Evolutionary conservation across 2,113 vertebrate species (phyloP), one percentile per base, ranked within the genome.

Genomic region (Dipodomys ordii): DNA sequence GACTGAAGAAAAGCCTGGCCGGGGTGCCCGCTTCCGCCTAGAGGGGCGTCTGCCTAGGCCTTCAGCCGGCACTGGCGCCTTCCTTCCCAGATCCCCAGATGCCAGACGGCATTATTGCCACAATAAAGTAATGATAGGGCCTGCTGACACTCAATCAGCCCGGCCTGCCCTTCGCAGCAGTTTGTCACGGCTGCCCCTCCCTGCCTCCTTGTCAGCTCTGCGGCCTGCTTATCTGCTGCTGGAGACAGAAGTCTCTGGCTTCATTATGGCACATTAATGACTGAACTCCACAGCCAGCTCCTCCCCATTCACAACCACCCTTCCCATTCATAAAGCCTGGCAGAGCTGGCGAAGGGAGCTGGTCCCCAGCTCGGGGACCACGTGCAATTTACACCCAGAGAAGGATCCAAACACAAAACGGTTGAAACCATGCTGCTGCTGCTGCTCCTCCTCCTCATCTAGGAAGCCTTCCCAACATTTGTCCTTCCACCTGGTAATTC

Each of bases 251-350:
- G 95, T 95, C 96, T 96, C 67, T 0, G 1, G 68, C 96, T 95
- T 95, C 94, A 97, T 91, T 85, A 87, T 73, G 84, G 94, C 87
- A 81, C 95, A 97, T 97, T 95, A 96, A 94, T 96, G 87, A 97
- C 96, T 96, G 97, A 96, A 92, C 92, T 87, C 87, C 71, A n/a
- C 7, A 32, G 91, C 30, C 93, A 28, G 87, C 87, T 71, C 79
- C 94, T 83, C 89, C 71, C 71, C 27, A 20, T 0, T 35, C 74
- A 72, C 90, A 62, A 77, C 83, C 86, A 71, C 86, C 67, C 57
- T 64, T 88, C 64, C 72, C 77, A 62, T 57, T 80, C 72, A 68
- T 15, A 30, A 76, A 0, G 0, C 86, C 3, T 0, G 83, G 91
- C 76, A 20, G 1, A 6, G 16, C 20, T 20, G 83, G 62, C 18